Percentiles rank a stretch among this genome's conserved stretches.
Evolutionary conservation across 1,140 invertebrate genomes (phyloP).

Genomic region (Linepithema humile): DNA sequence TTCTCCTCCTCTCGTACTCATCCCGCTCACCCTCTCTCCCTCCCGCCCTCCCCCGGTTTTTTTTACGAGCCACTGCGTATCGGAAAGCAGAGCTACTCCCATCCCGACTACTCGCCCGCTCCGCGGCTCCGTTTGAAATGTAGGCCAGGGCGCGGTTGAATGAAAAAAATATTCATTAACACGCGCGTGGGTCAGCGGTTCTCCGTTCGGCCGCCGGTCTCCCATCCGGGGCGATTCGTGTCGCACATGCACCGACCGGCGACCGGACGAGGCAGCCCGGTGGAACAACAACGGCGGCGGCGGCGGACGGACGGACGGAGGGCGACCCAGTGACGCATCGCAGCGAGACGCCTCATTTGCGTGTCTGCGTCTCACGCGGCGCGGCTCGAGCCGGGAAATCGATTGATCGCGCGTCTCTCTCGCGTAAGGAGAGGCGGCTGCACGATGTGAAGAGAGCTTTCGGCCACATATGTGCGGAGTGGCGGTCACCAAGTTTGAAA

Average conservation of each 20-base stretch:
- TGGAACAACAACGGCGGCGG: neutral
- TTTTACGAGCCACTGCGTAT: conserved; percentile 63
- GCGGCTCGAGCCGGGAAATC: neutral
- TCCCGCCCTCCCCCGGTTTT: neutral
- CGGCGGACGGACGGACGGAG: no score
- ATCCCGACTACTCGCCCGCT: conserved; percentile 55
- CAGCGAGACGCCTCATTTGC: conserved; percentile 25
- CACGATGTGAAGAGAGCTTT: no score
- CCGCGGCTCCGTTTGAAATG: conserved; percentile 75
- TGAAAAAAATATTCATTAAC: conserved; percentile 84
- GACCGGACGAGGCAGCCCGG: neutral
- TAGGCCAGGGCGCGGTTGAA: conserved; percentile 83
- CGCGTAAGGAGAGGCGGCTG: neutral
- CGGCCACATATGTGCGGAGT: no score
- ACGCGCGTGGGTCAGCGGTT: conserved; percentile 74
- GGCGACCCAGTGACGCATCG: conserved; percentile 3
- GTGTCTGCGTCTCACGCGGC: conserved; percentile 6
- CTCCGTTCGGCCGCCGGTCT: conserved; percentile 60
- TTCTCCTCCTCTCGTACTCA: neutral
- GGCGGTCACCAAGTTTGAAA: no score
- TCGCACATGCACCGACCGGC: neutral
- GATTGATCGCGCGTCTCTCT: neutral
- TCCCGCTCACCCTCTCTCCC: neutral
- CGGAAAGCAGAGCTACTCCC: conserved; percentile 69
- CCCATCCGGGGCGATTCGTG: neutral